Evolutionary conservation across 92 coral and sea anemone genomes (phyloP).

Genomic region (Nematostella vectensis): DNA sequence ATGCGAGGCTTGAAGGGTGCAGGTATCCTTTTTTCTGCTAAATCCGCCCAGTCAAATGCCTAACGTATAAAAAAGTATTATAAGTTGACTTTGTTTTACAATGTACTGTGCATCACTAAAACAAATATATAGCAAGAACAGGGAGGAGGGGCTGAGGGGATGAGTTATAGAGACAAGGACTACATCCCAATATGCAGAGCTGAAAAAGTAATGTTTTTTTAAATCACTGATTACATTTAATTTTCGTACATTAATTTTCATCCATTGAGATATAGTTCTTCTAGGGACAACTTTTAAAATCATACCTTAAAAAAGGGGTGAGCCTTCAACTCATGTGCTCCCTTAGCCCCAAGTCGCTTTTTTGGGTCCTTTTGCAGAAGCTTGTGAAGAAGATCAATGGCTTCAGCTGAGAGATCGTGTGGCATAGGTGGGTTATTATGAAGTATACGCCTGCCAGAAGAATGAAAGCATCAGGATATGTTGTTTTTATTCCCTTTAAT

Average conservation of each 20-base stretch:
- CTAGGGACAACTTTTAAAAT: too few species aligned
- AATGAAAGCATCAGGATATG: neutral
- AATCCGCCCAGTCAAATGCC: slow-evolving; percentile 67
- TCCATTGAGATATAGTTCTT: too few species aligned
- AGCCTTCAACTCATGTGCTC: slow-evolving; percentile 77
- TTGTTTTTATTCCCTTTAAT: neutral
- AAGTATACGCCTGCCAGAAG: slow-evolving; percentile 56
- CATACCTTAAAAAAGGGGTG: slow-evolving; percentile 89
- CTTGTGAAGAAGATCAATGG: slow-evolving; percentile 63
- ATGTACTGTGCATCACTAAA: neutral
- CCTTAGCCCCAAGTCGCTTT: slow-evolving; percentile 78
- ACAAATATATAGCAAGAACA: too few species aligned
- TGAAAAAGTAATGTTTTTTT: too few species aligned
- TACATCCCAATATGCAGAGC: too few species aligned
- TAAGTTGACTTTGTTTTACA: neutral
- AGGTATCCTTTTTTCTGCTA: slow-evolving; percentile 59
- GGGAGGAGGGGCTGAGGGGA: too few species aligned
- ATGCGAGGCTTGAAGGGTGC: slow-evolving; percentile 91
- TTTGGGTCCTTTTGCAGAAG: slow-evolving; percentile 79
- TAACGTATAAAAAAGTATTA: slow-evolving; percentile 11
- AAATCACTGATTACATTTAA: too few species aligned
- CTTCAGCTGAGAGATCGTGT: slow-evolving; percentile 56
- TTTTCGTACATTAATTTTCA: too few species aligned
- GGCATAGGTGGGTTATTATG: slow-evolving; percentile 93
- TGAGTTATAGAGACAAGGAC: too few species aligned